These are phyloP conservation scores for Notiomystis cincta DNA, from an alignment of 2,113 vertebrate species.

Conservation along the genomic window DNA sequence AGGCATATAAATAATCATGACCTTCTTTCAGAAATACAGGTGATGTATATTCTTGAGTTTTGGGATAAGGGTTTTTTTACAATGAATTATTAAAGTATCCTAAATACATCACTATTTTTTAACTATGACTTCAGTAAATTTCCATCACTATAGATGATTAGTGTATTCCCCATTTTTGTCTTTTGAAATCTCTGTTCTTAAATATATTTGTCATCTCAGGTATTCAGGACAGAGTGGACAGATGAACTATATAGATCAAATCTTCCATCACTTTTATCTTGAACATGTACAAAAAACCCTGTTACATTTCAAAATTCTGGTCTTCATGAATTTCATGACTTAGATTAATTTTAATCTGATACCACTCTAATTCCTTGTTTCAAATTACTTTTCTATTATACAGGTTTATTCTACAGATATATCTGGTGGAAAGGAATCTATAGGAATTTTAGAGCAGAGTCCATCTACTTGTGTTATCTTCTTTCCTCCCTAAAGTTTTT, in stretches of 20 bases:
- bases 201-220: background rate
- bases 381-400: background rate
- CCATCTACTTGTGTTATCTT: background rate
- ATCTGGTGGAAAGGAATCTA: background rate
- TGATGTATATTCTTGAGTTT: background rate
- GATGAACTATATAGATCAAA: background rate
- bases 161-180: background rate
- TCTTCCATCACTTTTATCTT: background rate
- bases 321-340: background rate
- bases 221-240: background rate
- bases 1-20: background rate
- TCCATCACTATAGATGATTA: background rate
- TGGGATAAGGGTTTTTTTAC: background rate
- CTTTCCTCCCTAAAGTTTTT: background rate
- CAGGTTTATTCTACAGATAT: background rate
- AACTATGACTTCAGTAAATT: background rate
- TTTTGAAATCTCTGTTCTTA: background rate
- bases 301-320: background rate
- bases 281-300: background rate
- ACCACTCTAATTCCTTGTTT: background rate
- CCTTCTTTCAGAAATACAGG: background rate
- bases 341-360: background rate
- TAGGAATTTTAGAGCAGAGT: background rate
- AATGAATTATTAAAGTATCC: background rate
- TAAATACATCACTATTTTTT: background rate